Percentiles rank a stretch among this genome's conserved stretches.
phyloP scores from a whole-genome alignment of 2,113 vertebrate species.

The Hypocryptadius cinnamomeus region DNA sequence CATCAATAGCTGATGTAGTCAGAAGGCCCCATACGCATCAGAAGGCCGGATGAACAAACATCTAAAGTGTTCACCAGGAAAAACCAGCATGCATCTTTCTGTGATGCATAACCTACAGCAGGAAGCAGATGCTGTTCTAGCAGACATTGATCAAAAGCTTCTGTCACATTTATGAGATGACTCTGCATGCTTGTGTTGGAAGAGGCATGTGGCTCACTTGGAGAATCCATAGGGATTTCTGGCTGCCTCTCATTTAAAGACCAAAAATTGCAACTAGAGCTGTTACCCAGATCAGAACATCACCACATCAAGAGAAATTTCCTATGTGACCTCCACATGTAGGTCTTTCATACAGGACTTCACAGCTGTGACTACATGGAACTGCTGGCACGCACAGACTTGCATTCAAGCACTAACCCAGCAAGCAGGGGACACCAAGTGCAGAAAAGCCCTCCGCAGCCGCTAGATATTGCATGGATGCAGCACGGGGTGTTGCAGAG shows the following conservation, averaged over 20 bases:
- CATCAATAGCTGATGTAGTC: not conserved
- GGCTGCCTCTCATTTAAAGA: not conserved
- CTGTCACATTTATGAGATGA: not conserved
- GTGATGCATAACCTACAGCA: not conserved
- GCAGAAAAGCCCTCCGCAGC: not conserved
- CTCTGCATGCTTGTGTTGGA: not conserved
- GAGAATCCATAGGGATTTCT: not conserved
- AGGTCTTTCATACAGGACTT: not conserved
- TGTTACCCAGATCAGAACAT: not conserved
- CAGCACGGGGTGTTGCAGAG: not conserved
- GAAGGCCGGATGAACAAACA: not conserved
- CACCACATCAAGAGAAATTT: not conserved
- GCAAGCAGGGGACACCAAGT: fast-evolving
- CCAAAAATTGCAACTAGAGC: not conserved
- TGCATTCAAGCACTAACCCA: not conserved
- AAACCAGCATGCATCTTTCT: not conserved
- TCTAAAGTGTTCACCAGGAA: not conserved
- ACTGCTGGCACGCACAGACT: not conserved
- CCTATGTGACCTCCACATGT: not conserved
- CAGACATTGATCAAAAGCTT: not conserved
- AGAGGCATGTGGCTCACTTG: fast-evolving
- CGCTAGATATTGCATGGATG: not conserved
- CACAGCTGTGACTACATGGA: not conserved
- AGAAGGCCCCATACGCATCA: not conserved
- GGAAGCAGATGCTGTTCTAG: not conserved